A percentile compares a stretch with the other conserved stretches of the same genome.
These are phyloP conservation scores for Neodontobutis hainanensis DNA, from an alignment of 2,113 vertebrate genomes.

Conservation along the genomic window DNA sequence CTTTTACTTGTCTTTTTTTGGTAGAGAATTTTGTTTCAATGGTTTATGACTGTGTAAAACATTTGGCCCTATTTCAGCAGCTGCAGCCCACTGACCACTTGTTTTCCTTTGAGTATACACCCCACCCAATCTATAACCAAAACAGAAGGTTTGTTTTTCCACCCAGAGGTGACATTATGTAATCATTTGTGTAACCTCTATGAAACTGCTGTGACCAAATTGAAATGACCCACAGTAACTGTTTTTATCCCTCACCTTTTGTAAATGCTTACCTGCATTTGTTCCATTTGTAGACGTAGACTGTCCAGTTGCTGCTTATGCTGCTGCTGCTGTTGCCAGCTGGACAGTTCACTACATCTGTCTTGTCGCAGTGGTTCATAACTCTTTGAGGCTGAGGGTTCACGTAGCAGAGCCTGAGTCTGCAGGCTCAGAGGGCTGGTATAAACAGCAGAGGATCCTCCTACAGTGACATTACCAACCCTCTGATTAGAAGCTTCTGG, in stretches of 20 bases:
- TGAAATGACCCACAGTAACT: not conserved
- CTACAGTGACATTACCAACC: slow-evolving; percentile 53
- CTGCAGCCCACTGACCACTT: slow-evolving; percentile 4
- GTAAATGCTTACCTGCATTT: slow-evolving; percentile 87
- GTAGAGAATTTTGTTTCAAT: slow-evolving; percentile 6
- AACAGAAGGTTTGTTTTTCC: slow-evolving; percentile 1
- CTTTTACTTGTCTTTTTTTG: slow-evolving; percentile 3
- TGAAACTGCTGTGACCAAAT: not conserved
- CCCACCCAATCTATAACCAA: not conserved
- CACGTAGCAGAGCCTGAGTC: slow-evolving; percentile 77
- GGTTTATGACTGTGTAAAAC: slow-evolving; percentile 10
- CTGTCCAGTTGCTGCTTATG: slow-evolving; percentile 86
- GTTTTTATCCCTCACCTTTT: not conserved
- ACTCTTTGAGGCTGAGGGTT: slow-evolving; percentile 74
- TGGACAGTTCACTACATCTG: slow-evolving; percentile 80
- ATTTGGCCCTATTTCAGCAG: slow-evolving; percentile 10
- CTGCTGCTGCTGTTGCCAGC: slow-evolving; percentile 88
- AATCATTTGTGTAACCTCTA: not conserved
- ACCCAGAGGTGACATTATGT: not conserved
- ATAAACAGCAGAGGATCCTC: slow-evolving; percentile 75
- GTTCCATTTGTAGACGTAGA: slow-evolving; percentile 87
- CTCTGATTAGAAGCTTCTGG: slow-evolving; percentile 73
- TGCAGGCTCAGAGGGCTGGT: slow-evolving; percentile 73
- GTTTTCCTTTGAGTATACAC: not conserved
- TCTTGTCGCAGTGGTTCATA: slow-evolving; percentile 77